Percentiles rank a stretch among this genome's conserved stretches.
Conservation (phyloP, 2,113 vertebrate genomes). For the Ia io region DNA sequence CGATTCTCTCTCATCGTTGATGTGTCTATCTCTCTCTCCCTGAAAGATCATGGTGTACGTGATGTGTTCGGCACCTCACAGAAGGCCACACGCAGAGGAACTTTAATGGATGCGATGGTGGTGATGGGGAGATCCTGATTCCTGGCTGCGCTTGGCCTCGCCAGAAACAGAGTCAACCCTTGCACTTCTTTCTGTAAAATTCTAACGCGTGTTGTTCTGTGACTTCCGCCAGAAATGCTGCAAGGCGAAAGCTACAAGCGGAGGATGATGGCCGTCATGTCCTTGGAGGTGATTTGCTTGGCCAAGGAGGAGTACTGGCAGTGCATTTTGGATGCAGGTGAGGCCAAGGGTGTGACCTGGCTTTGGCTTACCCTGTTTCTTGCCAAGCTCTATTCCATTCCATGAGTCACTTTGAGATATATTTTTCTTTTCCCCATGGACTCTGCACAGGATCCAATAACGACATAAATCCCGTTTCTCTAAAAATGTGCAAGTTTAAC, state of each 20-base stretch:
- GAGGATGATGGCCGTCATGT: conserved; percentile 82
- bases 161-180: neutral
- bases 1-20: too few relatives aligned
- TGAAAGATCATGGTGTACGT: neutral
- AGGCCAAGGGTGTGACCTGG: conserved; percentile 9
- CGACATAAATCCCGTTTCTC: neutral
- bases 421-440: neutral
- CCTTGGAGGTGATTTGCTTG: conserved; percentile 85
- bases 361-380: neutral
- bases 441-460: neutral
- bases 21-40: too few relatives aligned
- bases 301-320: conserved; percentile 79
- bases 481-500: neutral
- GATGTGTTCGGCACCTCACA: neutral
- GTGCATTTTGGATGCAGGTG: conserved; percentile 83
- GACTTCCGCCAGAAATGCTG: conserved; percentile 81
- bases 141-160: neutral
- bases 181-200: neutral
- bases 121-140: neutral
- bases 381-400: neutral
- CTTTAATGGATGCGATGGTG: neutral
- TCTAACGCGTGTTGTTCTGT: neutral
- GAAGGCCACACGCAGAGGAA: neutral
- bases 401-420: neutral
- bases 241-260: conserved; percentile 70